Percentiles rank a stretch among this genome's conserved stretches.
These are phyloP conservation scores for Montipora cactus DNA, from an alignment of 64 coral and sea anemone genomes.

Conservation along the genomic window DNA sequence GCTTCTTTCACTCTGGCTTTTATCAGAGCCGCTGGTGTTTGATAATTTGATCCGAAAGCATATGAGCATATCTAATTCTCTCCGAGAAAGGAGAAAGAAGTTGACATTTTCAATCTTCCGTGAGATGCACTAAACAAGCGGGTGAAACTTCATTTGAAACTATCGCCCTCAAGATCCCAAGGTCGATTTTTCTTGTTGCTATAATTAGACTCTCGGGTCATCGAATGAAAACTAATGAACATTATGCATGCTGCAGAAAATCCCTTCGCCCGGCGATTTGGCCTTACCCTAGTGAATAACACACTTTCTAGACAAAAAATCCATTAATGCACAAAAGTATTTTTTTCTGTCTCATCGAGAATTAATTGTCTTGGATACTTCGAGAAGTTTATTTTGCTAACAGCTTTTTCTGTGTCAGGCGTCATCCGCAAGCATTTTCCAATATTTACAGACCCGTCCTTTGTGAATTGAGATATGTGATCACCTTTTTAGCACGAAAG, in stretches of 20 bases:
- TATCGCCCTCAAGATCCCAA: background rate
- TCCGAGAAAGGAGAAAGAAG: background rate
- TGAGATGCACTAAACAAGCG: background rate
- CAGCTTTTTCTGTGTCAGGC: background rate
- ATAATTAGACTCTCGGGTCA: background rate
- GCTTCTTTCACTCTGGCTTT: background rate
- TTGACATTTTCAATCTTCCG: background rate
- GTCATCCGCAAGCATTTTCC: background rate
- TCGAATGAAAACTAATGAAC: background rate
- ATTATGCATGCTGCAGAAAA: background rate
- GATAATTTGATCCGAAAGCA: background rate
- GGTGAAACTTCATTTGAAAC: too few relatives aligned
- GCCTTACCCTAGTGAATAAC: background rate
- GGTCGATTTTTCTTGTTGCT: background rate
- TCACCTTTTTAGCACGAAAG: background rate
- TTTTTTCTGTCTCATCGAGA: background rate
- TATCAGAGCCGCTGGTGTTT: background rate
- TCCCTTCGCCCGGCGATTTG: background rate
- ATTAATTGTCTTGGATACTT: background rate
- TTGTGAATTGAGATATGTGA: slow-evolving; percentile 18
- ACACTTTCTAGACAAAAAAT: background rate
- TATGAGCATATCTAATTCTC: background rate
- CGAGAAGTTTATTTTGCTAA: background rate
- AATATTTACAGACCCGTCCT: background rate
- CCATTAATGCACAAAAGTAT: background rate